A percentile compares a stretch with the other conserved stretches of the same genome.
These are phyloP conservation scores for Tursiops truncatus DNA, from an alignment of 2,113 vertebrate genomes.

Conservation along the genomic window DNA sequence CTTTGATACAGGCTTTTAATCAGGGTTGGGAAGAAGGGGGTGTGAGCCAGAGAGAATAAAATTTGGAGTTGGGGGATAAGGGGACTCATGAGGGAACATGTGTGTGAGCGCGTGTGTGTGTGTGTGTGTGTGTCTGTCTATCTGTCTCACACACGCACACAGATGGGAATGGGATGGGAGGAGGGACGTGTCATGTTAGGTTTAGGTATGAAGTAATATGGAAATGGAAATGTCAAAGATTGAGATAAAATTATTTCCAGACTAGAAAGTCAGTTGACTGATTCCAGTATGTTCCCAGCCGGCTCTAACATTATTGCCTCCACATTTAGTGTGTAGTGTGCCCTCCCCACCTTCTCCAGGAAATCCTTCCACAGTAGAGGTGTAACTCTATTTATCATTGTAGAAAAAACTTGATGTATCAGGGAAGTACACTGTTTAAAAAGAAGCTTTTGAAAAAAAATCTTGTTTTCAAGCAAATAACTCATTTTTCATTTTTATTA, in stretches of 20 bases:
- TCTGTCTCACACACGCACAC: not conserved
- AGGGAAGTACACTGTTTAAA: not conserved
- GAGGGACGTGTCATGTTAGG: not conserved
- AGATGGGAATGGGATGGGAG: not conserved
- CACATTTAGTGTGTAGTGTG: not conserved
- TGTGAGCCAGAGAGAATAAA: not conserved
- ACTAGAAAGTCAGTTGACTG: not conserved
- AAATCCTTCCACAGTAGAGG: not conserved
- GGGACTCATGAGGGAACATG: not conserved
- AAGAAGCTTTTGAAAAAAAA: slow-evolving; percentile 21
- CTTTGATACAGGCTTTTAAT: not conserved
- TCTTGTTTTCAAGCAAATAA: not conserved
- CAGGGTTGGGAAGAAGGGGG: not conserved
- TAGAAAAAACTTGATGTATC: not conserved
- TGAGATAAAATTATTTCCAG: slow-evolving; percentile 28
- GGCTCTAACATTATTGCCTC: not conserved
- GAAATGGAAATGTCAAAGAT: not conserved
- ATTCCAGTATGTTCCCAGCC: not conserved
- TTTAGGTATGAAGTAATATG: not conserved
- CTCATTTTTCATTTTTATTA: not conserved
- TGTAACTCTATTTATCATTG: not conserved
- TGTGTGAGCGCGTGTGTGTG: accelerated
- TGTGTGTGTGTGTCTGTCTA: not conserved
- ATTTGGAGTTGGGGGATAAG: not conserved
- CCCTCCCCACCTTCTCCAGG: not conserved